These are phyloP conservation scores for Rynchops niger DNA, from an alignment of 2,113 vertebrate genomes.

Conservation along the genomic window DNA sequence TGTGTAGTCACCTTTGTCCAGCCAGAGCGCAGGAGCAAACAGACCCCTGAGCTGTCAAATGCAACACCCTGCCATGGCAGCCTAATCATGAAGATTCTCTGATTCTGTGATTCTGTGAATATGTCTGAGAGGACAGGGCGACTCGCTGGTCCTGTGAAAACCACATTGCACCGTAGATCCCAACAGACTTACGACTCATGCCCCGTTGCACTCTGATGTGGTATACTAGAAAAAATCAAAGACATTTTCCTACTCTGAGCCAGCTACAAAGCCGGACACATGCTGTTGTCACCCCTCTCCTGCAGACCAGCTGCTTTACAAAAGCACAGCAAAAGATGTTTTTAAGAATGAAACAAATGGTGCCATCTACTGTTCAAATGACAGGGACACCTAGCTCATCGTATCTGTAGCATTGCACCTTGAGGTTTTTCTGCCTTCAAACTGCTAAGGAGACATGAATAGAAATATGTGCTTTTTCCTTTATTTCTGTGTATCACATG, in stretches of 20 bases:
- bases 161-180: rapidly evolving
- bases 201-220: rapidly evolving
- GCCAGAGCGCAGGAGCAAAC: neutral
- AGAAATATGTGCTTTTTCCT: neutral
- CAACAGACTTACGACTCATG: neutral
- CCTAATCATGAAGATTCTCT: too few relatives aligned
- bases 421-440: neutral
- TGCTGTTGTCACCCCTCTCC: neutral
- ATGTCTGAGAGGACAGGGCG: rapidly evolving
- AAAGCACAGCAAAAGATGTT: neutral
- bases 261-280: neutral
- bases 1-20: neutral
- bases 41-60: neutral
- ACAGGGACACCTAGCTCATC: rapidly evolving
- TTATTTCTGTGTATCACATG: neutral
- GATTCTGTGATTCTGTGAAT: rapidly evolving
- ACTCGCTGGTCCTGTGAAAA: neutral
- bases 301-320: neutral
- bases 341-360: slow-evolving; percentile 8
- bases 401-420: rapidly evolving
- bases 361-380: slow-evolving; percentile 45
- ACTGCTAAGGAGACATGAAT: rapidly evolving
- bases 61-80: neutral
- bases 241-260: neutral
- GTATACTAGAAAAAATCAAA: neutral